Percentiles rank a stretch among this genome's conserved stretches.
These are phyloP conservation scores for Rhyacichthys aspro DNA, from an alignment of 2,797 vertebrate species.

Conservation along the genomic window DNA sequence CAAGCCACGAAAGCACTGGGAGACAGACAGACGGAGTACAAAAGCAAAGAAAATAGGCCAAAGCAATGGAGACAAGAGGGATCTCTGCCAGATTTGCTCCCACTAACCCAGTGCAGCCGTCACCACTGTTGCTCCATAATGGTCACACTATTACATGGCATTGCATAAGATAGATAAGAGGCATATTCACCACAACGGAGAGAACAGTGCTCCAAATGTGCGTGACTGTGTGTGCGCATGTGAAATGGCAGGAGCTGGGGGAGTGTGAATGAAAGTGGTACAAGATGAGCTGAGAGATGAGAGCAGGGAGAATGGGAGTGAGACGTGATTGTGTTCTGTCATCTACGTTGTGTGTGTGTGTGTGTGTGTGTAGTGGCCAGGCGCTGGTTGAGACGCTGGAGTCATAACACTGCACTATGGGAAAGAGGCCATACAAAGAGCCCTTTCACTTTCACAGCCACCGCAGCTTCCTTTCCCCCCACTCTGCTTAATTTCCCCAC, in stretches of 20 bases:
- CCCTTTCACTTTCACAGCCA: conserved; percentile 59
- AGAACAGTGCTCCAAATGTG: conserved; percentile 51
- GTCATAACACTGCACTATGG: conserved; percentile 54
- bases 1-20: conserved; percentile 31
- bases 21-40: conserved; percentile 43
- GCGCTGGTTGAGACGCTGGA: conserved; percentile 44
- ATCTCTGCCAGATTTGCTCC: conserved; percentile 66
- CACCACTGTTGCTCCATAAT: conserved; percentile 55
- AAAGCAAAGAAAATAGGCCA: conserved; percentile 60
- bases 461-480: conserved; percentile 42
- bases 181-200: conserved; percentile 51
- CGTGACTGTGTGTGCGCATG: conserved; percentile 28
- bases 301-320: conserved; percentile 45
- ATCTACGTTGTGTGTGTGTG: conserved; percentile 23
- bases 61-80: conserved; percentile 49
- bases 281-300: conserved; percentile 60
- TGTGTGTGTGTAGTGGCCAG: conserved; percentile 22
- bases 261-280: conserved; percentile 49
- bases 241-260: conserved; percentile 41
- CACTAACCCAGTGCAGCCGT: conserved; percentile 66
- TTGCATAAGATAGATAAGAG: conserved; percentile 75
- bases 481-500: conserved; percentile 38
- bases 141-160: conserved; percentile 70
- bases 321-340: conserved; percentile 58
- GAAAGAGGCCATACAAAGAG: conserved; percentile 61